A percentile compares a stretch with the other conserved stretches of the same genome.
Conservation (phyloP, 1,140 invertebrate genomes). For the Bombus huntii region DNA sequence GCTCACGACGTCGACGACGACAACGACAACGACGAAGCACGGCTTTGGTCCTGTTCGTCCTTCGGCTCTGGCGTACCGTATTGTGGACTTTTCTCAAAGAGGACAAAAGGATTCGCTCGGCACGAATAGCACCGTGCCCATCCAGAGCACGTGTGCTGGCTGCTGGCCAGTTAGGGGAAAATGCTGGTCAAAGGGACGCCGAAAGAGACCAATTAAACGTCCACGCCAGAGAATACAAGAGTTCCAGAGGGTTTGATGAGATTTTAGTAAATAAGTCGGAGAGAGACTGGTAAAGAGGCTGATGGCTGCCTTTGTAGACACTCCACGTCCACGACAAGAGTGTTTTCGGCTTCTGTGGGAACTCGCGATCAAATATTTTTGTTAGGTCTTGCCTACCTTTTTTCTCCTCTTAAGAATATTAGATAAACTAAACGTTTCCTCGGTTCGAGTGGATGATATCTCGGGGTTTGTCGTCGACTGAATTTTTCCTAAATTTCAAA, state of each 20-base stretch:
- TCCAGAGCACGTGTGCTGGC: constrained; percentile 16
- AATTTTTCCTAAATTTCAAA: too few species aligned
- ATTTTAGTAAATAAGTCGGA: background rate
- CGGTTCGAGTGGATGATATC: too few species aligned
- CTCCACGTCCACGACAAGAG: too few species aligned
- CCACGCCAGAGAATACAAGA: too few species aligned
- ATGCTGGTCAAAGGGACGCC: constrained; percentile 2
- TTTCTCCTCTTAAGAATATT: background rate
- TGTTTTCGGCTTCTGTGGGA: background rate
- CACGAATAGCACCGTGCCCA: background rate
- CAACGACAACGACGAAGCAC: background rate
- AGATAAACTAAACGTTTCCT: too few species aligned
- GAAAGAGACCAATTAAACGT: constrained; percentile 2
- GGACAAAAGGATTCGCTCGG: constrained; percentile 54
- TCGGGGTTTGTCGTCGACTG: too few species aligned
- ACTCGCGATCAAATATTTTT: background rate
- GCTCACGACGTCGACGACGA: constrained; percentile 29
- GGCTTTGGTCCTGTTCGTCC: background rate
- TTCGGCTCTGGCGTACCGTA: background rate
- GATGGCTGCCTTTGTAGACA: too few species aligned
- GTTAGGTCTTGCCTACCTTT: background rate
- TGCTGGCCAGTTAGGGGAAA: background rate
- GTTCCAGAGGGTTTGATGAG: too few species aligned
- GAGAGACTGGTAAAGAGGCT: background rate
- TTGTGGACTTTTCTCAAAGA: constrained; percentile 56